Conservation (phyloP, 2,888 invertebrate genomes). For the Micoletzkya japonica region DNA sequence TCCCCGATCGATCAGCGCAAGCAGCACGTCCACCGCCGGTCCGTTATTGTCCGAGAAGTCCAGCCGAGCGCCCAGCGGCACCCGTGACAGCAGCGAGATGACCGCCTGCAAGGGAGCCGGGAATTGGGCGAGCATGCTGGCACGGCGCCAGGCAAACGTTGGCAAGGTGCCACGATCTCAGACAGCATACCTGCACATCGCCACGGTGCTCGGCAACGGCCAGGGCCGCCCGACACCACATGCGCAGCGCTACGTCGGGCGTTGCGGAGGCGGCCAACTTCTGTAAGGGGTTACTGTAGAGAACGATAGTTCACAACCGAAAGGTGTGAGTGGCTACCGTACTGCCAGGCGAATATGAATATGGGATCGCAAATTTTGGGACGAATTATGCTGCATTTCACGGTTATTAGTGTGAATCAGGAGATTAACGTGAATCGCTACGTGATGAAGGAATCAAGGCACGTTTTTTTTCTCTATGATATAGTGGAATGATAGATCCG, state of each 20-base stretch:
- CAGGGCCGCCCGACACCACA: slow-evolving; percentile 11
- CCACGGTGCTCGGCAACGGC: neutral
- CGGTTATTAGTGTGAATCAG: too few species aligned
- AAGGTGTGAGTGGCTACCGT: too few species aligned
- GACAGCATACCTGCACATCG: neutral
- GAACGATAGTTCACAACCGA: too few species aligned
- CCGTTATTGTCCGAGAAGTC: neutral
- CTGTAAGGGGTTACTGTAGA: slow-evolving; percentile 3
- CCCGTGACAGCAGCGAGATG: slow-evolving; percentile 1
- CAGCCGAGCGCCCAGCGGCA: neutral
- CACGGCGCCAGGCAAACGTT: neutral
- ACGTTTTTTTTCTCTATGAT: too few species aligned
- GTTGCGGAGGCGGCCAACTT: neutral
- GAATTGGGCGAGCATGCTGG: neutral
- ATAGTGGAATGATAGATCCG: too few species aligned
- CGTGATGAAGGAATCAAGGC: too few species aligned
- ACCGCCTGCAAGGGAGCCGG: neutral
- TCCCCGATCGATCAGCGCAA: slow-evolving; percentile 2
- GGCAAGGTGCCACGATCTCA: neutral
- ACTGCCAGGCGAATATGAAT: too few species aligned
- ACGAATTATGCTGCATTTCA: too few species aligned
- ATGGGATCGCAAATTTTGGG: too few species aligned
- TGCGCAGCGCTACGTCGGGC: neutral
- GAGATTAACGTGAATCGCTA: too few species aligned
- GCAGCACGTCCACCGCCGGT: neutral